Evolutionary conservation across 2,888 invertebrate species (phyloP), one percentile per base, ranked within the genome.

Genomic region (Lagria hirta): DNA sequence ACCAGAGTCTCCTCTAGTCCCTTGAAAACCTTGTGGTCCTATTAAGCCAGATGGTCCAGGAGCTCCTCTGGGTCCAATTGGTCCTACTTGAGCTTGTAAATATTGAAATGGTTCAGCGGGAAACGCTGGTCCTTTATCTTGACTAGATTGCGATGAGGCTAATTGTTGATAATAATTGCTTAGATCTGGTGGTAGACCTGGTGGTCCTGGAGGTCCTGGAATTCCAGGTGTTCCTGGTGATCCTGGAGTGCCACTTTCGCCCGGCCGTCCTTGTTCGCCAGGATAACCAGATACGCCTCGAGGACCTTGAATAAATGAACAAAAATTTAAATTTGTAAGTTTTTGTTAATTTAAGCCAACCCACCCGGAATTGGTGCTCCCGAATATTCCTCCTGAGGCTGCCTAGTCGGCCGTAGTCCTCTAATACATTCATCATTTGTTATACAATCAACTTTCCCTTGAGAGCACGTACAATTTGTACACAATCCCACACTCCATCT

Each of bases 11-110:
- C 91, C 91, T 48, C 89, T 77, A 8, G 81, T 76, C 2, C 91
- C 89, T 74, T 89, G 88, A 54, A 90, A 89, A 7, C 91, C 91
- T 71, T 87, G 86, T 0, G 88, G 85, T 1, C 86, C 87, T 1
- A 79, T 68, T 2, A 78, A 61, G 3, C 82, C 82, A 3, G 62
- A 42, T 28, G 66, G 73, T 75, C 89, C 92, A 56, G 84, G 80
- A 24, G 86, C 78, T 51, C 94, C 93, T 63, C 88, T 75, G 0
- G 87, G 80, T 20, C 94, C 93, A 10, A 84, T 79, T 7, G 87
- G 82, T 3, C 89, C 89, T 1, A 87, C 84, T 57, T 86, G 82
- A 10, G 88, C 84, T 71, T 88, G 88, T 66, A 89, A 72, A 69
- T 86, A 89, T 58, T 84, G 82, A 60, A 85, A 86, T 10, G 80